A percentile compares a stretch with the other conserved stretches of the same genome.
Conservation (phyloP, 2,888 invertebrate genomes). For the Lycaena phlaeas region DNA sequence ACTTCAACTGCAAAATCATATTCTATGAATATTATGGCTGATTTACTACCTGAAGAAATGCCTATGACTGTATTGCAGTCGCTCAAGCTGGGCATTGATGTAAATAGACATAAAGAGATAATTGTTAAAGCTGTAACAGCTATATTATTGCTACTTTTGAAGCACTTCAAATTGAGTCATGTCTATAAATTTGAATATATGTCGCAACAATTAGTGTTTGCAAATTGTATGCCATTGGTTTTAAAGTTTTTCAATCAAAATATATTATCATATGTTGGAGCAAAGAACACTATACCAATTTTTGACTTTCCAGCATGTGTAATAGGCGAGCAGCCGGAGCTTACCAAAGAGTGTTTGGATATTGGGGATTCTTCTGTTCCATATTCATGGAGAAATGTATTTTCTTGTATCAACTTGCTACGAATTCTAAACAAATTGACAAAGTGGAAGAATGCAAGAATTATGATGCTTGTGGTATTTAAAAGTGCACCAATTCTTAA, state of each 20-base stretch:
- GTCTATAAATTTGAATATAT: constrained; percentile 99
- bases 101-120: constrained; percentile 98
- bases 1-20: constrained; percentile 99
- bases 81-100: constrained; percentile 96
- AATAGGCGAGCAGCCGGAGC: constrained; percentile 94
- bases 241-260: constrained; percentile 99
- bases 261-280: constrained; percentile 93
- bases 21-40: constrained; percentile 98
- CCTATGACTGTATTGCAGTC: constrained; percentile 96
- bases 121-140: constrained; percentile 97
- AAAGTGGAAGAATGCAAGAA: constrained; percentile 99
- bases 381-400: constrained; percentile 98
- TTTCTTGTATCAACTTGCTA: constrained; percentile 96
- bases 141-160: constrained; percentile 90
- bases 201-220: constrained; percentile 98
- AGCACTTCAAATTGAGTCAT: constrained; percentile 98
- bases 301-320: constrained; percentile 97
- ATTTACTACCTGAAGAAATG: constrained; percentile 98
- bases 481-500: constrained; percentile 99
- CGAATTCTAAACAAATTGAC: constrained; percentile 98
- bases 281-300: constrained; percentile 93
- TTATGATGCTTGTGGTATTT: constrained; percentile 99
- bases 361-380: constrained; percentile 85
- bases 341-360: constrained; percentile 92
- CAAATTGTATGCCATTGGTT: constrained; percentile 98